Evolutionary conservation across 2,113 vertebrate species (phyloP).

Genomic region (Fregata magnificens): DNA sequence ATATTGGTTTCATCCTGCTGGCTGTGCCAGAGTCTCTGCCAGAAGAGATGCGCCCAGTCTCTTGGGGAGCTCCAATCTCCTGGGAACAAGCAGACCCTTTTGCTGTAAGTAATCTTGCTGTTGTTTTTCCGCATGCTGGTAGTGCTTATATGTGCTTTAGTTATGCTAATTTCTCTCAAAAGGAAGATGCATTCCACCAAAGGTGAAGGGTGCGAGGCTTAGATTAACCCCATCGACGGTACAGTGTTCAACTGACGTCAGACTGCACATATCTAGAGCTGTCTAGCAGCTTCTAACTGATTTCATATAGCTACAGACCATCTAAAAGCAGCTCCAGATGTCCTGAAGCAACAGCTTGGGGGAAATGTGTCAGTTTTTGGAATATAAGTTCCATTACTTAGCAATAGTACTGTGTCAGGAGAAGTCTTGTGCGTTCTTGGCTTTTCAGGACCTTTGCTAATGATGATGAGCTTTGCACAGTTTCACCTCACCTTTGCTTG

Average conservation of each 20-base stretch:
- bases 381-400: background rate
- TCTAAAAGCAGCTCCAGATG: background rate
- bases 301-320: background rate
- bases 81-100: slow-evolving; percentile 93
- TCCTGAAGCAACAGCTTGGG: background rate
- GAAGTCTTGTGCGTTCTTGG: background rate
- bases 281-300: background rate
- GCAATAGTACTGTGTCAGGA: background rate
- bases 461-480: background rate
- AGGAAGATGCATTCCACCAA: background rate
- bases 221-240: background rate
- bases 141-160: background rate
- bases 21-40: slow-evolving; percentile 90
- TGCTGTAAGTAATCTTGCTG: slow-evolving; percentile 73
- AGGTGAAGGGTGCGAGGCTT: background rate
- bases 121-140: background rate
- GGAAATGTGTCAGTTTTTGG: background rate
- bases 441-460: background rate
- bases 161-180: background rate
- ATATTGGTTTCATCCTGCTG: slow-evolving; percentile 91
- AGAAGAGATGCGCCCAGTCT: slow-evolving; percentile 90
- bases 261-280: background rate
- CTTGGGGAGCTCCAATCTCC: slow-evolving; percentile 90
- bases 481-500: background rate
- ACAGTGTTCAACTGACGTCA: background rate